Evolutionary conservation across 2,113 vertebrate genomes (phyloP), one percentile per base, ranked within the genome.

Genomic region (Edolisoma coerulescens): DNA sequence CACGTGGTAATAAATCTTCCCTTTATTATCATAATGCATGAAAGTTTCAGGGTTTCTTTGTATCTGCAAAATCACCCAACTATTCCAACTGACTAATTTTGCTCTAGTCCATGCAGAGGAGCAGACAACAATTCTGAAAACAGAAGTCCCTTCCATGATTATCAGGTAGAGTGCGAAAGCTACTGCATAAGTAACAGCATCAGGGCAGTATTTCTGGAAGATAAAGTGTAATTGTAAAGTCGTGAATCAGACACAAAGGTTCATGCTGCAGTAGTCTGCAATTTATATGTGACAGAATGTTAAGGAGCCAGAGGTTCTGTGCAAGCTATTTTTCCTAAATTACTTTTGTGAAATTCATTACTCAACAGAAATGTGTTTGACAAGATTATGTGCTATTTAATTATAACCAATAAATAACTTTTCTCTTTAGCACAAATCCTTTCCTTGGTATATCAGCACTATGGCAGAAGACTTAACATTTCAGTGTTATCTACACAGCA

Each of bases 311-410:
- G 26, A 81, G 44, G 70, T 63, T 93, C 79, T n/a, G 53, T 24
- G 57, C 28, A 89, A 89, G 41, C 13, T 63, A 87, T 52, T 96
- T 86, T 78, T 95, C 73, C 90, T 94, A 17, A 89, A 93, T 56
- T 67, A 79, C 71, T 84, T 87, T 19, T 70, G 35, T 81, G 78
- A 90, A 93, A 91, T 85, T 77, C 68, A 89, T 89, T 87, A 75
- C 81, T 80, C 90, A 87, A 81, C 33, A 70, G 68, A 84, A 93
- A 90, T 9, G 42, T 63, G 73, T 67, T 92, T 93, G 93, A 95
- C 59, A 86, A 88, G 68, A 65, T 30, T 78, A 82, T 53, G 50
- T 32, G 22, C 68, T 93, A 59, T 60, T 94, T 96, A 92, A 87
- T 92, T 84, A 93, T 14, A 87, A 74, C 23, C 42, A 63, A 81